phyloP scores from a whole-genome alignment of 2,113 vertebrate genomes.

The Mionectes macconnelli region DNA sequence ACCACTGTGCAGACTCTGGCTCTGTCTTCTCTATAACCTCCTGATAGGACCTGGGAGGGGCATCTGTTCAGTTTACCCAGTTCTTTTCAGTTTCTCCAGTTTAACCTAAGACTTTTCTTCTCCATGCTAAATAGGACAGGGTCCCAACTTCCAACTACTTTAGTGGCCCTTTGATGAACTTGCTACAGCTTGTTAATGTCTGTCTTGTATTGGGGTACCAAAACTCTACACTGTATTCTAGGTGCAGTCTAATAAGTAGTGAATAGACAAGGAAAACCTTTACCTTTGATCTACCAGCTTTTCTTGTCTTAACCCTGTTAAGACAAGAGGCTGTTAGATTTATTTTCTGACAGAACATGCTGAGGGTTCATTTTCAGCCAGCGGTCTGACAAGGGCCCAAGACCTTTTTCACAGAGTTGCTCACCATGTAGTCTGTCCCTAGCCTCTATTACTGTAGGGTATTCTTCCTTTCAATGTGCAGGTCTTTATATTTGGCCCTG shows the following conservation, averaged over 20 bases:
- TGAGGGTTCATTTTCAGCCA: neutral
- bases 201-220: neutral
- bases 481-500: neutral
- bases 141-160: neutral
- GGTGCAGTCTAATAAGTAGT: neutral
- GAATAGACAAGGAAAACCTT: neutral
- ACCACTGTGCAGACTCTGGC: neutral
- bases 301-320: rapidly evolving
- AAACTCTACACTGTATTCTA: neutral
- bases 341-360: neutral
- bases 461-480: neutral
- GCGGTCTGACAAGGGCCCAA: neutral
- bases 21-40: neutral
- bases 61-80: neutral
- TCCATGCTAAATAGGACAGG: neutral
- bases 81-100: neutral
- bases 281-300: neutral
- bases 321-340: neutral
- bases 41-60: rapidly evolving
- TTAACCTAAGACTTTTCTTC: neutral
- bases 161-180: neutral
- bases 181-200: neutral
- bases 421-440: neutral
- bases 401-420: neutral
- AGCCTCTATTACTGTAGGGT: neutral